Evolutionary conservation across 1,140 invertebrate species (phyloP).

Genomic region (Apolygus lucorum): DNA sequence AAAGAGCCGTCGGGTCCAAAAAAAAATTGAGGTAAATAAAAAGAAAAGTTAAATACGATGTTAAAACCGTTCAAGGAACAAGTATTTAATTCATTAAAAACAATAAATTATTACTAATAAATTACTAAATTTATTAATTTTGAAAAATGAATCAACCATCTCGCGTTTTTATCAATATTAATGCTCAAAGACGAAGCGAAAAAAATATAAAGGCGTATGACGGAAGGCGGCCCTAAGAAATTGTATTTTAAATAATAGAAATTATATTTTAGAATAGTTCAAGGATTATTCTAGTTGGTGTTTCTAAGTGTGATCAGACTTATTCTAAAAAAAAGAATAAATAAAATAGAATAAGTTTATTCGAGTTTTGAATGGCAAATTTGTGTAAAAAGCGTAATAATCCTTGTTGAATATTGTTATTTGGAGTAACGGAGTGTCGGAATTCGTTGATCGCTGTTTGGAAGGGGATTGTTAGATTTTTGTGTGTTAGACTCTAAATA

Average conservation of each 20-base stretch:
- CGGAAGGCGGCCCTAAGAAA: constrained; percentile 6
- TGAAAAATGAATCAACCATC: not conserved
- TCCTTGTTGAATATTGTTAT: not conserved
- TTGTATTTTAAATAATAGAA: constrained; percentile 1
- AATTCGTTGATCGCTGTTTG: no score
- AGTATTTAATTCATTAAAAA: no score
- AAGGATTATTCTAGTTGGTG: constrained; percentile 3
- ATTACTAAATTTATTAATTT: not conserved
- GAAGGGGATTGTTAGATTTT: not conserved
- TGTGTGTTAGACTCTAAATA: not conserved
- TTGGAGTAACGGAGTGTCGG: no score
- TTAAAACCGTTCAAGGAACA: not conserved
- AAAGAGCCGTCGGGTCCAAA: constrained; percentile 11
- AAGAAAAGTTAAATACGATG: not conserved
- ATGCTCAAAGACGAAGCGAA: not conserved
- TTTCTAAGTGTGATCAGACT: constrained; percentile 8
- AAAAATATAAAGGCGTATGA: not conserved
- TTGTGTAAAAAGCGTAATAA: not conserved
- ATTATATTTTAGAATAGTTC: not conserved
- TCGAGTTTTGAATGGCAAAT: not conserved
- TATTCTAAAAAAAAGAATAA: not conserved
- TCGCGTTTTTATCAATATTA: constrained; percentile 5
- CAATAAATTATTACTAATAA: no score
- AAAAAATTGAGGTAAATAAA: not conserved
- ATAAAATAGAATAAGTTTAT: not conserved